Evolutionary conservation across 2,888 invertebrate species (phyloP), one percentile per base, ranked within the genome.

Genomic region (Phrixothrix hirtus): DNA sequence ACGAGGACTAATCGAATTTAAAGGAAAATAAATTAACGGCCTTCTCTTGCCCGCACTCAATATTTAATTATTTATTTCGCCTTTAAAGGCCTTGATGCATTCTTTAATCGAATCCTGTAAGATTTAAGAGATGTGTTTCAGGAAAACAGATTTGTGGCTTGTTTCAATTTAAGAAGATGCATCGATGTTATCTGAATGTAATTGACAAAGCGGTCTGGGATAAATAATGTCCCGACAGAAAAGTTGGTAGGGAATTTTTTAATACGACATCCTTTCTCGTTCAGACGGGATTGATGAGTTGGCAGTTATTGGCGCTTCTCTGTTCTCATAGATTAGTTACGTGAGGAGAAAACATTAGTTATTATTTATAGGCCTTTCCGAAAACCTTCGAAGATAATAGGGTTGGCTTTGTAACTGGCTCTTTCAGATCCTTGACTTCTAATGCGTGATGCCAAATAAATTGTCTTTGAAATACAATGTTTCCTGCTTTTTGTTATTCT

Each of bases 291-390:
- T 68, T 71, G 72, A 73, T 72, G 72, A 70, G 69, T 69, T 69
- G 70, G 70, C 73, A 71, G 71, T 70, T 73, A 73, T 73, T 72
- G 70, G 68, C 68, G 67, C 69, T 71, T 67, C 69, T 69, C 71
- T 69, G 70, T 68, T 70, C 68, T 69, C 72, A 71, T 73, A 71
- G 72, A 73, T 74, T 73, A 73, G 73, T 72, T 73, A 74, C 74
- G 74, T 74, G 74, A 73, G 71, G 59, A 64, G 74, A 74, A 74
- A 74, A 58, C 73, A 70, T 73, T 71, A 69, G 68, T 70, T 71
- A 71, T 72, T 73, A 73, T 73, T 73, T 73, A 72, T 73, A 70
- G 72, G 64, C 61, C 50, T 58, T 55, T 58, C 61, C 61, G 60
- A 62, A 66, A 66, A 63, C 62, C 58, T 63, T 59, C 62, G 45